A percentile compares a stretch with the other conserved stretches of the same genome.
Conservation (phyloP, 2,888 invertebrate species). For the Drosophila helvetica region DNA sequence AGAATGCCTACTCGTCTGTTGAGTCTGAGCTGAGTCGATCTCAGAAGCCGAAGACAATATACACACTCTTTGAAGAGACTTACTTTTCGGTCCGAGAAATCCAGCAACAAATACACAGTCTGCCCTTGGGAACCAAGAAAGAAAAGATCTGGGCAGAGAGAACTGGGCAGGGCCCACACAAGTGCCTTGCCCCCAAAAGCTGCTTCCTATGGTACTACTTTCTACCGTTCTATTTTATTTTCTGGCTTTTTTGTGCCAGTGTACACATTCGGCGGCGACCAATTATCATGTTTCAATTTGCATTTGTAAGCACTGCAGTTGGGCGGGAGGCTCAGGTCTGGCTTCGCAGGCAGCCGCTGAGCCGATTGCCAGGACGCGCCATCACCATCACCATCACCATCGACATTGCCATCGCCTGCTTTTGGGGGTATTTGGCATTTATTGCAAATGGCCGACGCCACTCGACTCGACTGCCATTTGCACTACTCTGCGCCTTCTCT, state of each 20-base stretch:
- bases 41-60: too few relatives aligned
- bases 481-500: neutral
- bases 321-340: conserved; percentile 16
- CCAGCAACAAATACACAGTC: too few relatives aligned
- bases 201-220: too few relatives aligned
- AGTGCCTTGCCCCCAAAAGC: too few relatives aligned
- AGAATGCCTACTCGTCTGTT: too few relatives aligned
- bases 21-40: too few relatives aligned
- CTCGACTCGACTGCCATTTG: conserved; percentile 6
- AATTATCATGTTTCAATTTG: conserved; percentile 70
- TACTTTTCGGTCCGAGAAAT: too few relatives aligned
- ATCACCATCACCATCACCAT: neutral
- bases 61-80: too few relatives aligned
- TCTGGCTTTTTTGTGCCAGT: neutral
- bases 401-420: conserved; percentile 16
- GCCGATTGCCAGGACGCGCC: neutral
- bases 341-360: conserved; percentile 9
- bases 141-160: too few relatives aligned
- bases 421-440: conserved; percentile 49
- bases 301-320: conserved; percentile 66
- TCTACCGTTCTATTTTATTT: neutral
- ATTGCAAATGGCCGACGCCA: conserved; percentile 55
- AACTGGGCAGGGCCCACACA: too few relatives aligned
- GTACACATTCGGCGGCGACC: conserved; percentile 33
- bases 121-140: too few relatives aligned